Evolutionary conservation across 2,888 invertebrate genomes (phyloP), one percentile per base, ranked within the genome.

Genomic region (Dexiosoma caninum): DNA sequence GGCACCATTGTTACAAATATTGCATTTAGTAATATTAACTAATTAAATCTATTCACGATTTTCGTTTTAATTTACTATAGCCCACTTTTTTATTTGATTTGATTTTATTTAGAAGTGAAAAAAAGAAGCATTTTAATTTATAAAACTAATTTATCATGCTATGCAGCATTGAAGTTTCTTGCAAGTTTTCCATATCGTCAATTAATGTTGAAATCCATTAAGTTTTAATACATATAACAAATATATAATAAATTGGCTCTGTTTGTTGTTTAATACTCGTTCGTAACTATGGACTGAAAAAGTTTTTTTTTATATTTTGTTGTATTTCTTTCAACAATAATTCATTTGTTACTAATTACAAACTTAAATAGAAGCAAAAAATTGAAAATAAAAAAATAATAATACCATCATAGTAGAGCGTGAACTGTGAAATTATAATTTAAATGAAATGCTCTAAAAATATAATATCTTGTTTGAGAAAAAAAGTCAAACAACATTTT

Each of bases 361-460:
- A 12, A 46, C 44, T 21, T 46, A 21, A 46, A 46, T 21, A 12
- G 21, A n/a, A n/a, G n/a, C n/a, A n/a, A n/a, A n/a, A n/a, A n/a
- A n/a, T n/a, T n/a, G 16, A 16, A 46, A 46, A 37, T n/a, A 3
- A 37, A 37, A 14, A 21, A 46, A 46, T 21, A 44, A 19, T 6
- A 44, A 40, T 49, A 37, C 46, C 23, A 75, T 71, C 64, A 80
- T 59, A 60, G 30, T 46, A 76, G 67, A 81, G 80, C 80, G 46
- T 81, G 55, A 81, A 76, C 80, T 81, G 72, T 76, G 55, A 81
- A 76, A 76, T 80, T 71, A 44, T 67, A 72, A 62, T 76, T 59
- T 67, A 37, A 10, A 32, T n/a, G 42, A 37, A 51, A 51, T 9
- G 14, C 21, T 23, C 1, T 4, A 32, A 42, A 42, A 37, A 6